Evolutionary conservation across 2,113 vertebrate genomes (phyloP).

Genomic region (Cephalopholis sonnerati): DNA sequence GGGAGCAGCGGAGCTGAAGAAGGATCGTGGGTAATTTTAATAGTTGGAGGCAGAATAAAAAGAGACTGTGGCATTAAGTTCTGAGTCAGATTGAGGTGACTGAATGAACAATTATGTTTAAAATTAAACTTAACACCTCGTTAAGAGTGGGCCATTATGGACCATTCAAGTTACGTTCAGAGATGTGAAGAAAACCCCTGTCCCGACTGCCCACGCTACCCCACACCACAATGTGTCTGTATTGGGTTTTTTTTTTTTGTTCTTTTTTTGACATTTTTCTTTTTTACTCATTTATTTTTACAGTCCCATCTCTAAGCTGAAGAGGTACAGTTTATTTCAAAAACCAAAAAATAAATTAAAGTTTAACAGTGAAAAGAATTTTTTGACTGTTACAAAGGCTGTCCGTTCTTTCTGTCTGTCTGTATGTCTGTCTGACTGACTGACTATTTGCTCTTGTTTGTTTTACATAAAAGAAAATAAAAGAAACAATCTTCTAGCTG

Average conservation of each 20-base stretch:
- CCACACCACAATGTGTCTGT: conserved; percentile 56
- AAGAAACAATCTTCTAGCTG: conserved; percentile 83
- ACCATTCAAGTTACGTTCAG: conserved; percentile 26
- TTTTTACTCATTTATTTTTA: conserved; percentile 59
- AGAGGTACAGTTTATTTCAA: conserved; percentile 65
- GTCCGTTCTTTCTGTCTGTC: conserved; percentile 49
- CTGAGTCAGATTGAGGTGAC: conserved; percentile 6
- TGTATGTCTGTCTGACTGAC: conserved; percentile 30
- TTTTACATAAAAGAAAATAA: conserved; percentile 47
- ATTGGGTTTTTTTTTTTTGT: conserved; percentile 32
- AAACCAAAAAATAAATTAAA: conserved; percentile 79
- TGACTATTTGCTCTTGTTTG: conserved; percentile 58
- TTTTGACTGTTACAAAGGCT: conserved; percentile 58
- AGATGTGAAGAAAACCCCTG: neutral
- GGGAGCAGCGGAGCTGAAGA: conserved; percentile 37
- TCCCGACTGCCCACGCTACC: conserved; percentile 34
- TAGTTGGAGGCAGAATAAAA: neutral
- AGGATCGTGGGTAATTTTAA: conserved; percentile 49
- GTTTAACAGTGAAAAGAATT: conserved; percentile 53
- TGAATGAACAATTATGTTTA: neutral
- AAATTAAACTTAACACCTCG: neutral
- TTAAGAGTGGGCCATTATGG: neutral
- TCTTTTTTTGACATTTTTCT: conserved; percentile 4
- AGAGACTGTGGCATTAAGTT: neutral
- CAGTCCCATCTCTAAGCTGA: conserved; percentile 70